Percentiles rank a stretch among this genome's conserved stretches.
phyloP scores from a whole-genome alignment of 2,797 vertebrate species.

The Protosalanx chinensis region DNA sequence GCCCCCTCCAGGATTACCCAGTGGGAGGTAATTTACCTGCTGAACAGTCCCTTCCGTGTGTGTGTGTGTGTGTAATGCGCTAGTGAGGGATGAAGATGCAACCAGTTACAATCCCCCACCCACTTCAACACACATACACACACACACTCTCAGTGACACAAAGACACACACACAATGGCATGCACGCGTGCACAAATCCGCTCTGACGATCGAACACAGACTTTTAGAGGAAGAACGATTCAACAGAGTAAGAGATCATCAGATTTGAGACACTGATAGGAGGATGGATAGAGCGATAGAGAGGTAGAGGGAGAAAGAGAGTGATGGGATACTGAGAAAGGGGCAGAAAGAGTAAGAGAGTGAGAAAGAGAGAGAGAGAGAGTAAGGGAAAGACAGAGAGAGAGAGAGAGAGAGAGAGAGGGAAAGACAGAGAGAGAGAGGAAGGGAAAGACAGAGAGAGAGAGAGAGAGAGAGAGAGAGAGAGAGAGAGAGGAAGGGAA shows the following conservation, averaged over 20 bases:
- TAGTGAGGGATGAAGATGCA: constrained; percentile 33
- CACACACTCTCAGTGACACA: neutral
- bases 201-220: neutral
- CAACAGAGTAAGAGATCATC: neutral
- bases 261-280: neutral
- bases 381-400: no score
- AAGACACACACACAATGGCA: neutral
- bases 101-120: neutral
- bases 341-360: no score
- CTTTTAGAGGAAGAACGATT: constrained; percentile 3
- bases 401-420: no score
- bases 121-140: neutral
- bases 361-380: no score
- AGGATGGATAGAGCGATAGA: constrained; percentile 26
- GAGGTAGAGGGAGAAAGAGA: constrained; percentile 46
- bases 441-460: no score
- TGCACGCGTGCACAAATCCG: neutral
- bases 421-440: no score
- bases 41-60: constrained; percentile 35
- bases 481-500: constrained; percentile 49
- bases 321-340: neutral
- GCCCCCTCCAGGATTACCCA: constrained; percentile 15
- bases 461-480: constrained; percentile 13
- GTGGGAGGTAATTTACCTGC: constrained; percentile 41
- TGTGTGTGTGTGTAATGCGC: constrained; percentile 26